Evolutionary conservation across 2,113 vertebrate genomes (phyloP).

Genomic region (Brachionichthys hirsutus): DNA sequence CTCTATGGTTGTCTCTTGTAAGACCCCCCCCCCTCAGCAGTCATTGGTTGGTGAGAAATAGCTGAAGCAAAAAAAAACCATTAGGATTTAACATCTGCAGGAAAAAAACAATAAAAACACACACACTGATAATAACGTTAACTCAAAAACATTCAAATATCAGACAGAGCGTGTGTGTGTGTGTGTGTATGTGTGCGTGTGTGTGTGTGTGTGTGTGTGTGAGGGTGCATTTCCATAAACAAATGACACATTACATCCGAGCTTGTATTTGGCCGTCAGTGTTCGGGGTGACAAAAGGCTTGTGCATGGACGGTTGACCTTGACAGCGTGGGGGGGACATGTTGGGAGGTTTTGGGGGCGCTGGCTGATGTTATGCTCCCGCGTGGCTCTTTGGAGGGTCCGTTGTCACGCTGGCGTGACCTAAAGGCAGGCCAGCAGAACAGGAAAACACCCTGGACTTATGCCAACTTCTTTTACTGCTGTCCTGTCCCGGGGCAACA

Average conservation of each 20-base stretch:
- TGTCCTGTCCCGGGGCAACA: constrained; percentile 44
- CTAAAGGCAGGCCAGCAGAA: constrained; percentile 24
- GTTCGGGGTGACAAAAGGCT: constrained; percentile 47
- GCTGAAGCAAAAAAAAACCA: not conserved
- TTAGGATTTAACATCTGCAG: not conserved
- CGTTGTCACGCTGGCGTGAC: constrained; percentile 33
- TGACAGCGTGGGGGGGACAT: constrained; percentile 74
- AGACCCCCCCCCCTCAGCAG: not conserved
- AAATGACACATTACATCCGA: constrained; percentile 29
- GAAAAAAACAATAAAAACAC: too few relatives aligned
- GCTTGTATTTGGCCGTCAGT: constrained; percentile 47
- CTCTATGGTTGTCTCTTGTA: not conserved
- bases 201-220: constrained; percentile 16
- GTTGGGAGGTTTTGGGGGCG: constrained; percentile 66
- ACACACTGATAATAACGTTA: too few relatives aligned
- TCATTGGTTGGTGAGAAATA: not conserved
- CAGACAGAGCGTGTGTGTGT: not conserved
- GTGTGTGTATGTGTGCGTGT: constrained; percentile 7
- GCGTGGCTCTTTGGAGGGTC: constrained; percentile 44
- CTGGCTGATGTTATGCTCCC: constrained; percentile 51
- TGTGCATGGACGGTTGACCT: constrained; percentile 69
- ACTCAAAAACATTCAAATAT: not conserved
- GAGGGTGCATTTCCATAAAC: too few relatives aligned
- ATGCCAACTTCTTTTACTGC: constrained; percentile 48
- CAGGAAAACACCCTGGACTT: constrained; percentile 50